Evolutionary conservation across 2,888 invertebrate species (phyloP), one percentile per base, ranked within the genome.

Genomic region (Osmoderma eremita): DNA sequence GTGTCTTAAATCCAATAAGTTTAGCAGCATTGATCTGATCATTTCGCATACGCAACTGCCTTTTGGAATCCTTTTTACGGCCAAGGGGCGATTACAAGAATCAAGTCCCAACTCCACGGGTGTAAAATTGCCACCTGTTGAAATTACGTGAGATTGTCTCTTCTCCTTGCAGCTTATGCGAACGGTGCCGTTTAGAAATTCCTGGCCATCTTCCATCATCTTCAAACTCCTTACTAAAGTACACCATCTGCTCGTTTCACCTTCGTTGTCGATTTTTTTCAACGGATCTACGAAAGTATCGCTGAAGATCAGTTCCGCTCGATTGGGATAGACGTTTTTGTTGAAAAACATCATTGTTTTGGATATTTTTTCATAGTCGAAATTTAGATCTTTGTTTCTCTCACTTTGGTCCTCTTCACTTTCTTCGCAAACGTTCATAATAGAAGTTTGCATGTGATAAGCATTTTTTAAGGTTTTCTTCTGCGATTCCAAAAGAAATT

Each of bases 31-130:
- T n/a, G 71, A 67, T 67, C 78, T 77, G 49, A 81, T 70, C 15
- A 76, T 68, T 64, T 75, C 72, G 17, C 75, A 75, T 13, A 78
- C 73, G 38, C 72, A 71, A 65, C 74, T 72, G 22, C 75, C 72
- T 54, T 72, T 73, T 1, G 71, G 72, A 1, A 78, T 74, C 50
- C 74, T 72, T 67, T 79, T 78, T 5, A 80, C 75, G 2, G 79
- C 79, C 30, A 80, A 68, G 0, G 80, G 76, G 54, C 76, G 75
- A 66, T 79, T 75, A 67, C 74, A 75, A 12, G 70, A 63, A 67
- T 78, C 78, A 36, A 83, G 71, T 8, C 81, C 83, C 45, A 83
- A 70, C 65, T 80, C 79, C 1, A 82, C 78, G 1, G 78, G 74
- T 13, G 81, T 81, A 68, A 81, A 83, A 68, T 79, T 80, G 10